phyloP scores from a whole-genome alignment of 2,888 invertebrate species.

The Anthoptus insignis region DNA sequence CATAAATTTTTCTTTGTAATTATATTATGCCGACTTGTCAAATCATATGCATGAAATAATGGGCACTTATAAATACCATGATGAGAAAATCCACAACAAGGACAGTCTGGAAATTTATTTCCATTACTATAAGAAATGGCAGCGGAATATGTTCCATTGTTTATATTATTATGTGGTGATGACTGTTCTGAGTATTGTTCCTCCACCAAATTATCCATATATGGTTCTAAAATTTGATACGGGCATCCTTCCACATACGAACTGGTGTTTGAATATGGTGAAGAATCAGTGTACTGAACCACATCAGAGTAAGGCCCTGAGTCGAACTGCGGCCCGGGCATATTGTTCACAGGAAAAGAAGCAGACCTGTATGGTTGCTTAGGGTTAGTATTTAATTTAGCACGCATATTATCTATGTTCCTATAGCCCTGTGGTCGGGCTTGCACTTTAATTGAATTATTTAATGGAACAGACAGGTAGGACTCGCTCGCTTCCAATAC shows the following conservation, averaged over 20 bases:
- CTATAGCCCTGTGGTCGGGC: not conserved
- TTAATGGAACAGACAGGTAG: not conserved
- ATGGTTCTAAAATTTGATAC: not conserved
- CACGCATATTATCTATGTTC: not conserved
- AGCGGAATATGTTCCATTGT: not conserved
- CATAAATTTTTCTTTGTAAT: conserved; percentile 6
- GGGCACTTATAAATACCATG: conserved; percentile 18
- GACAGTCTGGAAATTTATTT: conserved; percentile 1
- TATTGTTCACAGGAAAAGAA: not conserved
- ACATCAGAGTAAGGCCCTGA: not conserved
- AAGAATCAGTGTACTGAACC: not conserved
- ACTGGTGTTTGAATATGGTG: not conserved
- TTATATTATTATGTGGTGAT: not conserved
- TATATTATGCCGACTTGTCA: not conserved
- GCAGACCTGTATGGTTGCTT: not conserved
- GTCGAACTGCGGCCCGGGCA: not conserved
- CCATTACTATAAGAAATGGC: not conserved
- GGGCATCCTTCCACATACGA: not conserved
- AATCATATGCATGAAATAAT: not conserved
- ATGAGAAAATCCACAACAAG: conserved; percentile 8
- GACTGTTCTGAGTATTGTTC: not conserved
- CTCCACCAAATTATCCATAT: not conserved
- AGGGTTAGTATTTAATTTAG: not conserved
- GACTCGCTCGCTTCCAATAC: conserved; percentile 15
- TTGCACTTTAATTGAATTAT: not conserved